Evolutionary conservation across 2,888 invertebrate genomes (phyloP).

Genomic region (Drosophila melanosoma): DNA sequence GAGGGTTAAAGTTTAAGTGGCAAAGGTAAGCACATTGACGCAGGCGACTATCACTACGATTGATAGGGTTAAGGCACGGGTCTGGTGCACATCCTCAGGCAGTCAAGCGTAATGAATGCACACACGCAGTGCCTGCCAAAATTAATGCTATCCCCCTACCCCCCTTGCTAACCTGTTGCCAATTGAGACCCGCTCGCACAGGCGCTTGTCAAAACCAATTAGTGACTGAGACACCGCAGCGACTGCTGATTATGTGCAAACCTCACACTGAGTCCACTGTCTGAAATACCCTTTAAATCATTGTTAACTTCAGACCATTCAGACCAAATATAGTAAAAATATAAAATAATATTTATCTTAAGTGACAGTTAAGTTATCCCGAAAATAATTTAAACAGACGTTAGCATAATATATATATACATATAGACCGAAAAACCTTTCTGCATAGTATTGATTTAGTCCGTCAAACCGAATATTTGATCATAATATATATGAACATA

Average conservation of each 20-base stretch:
- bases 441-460: not conserved
- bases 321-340: not conserved
- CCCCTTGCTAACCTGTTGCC: slow-evolving; percentile 65
- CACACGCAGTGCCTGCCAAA: slow-evolving; percentile 47
- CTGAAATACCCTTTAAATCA: slow-evolving; percentile 22
- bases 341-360: not conserved
- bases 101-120: slow-evolving; percentile 58
- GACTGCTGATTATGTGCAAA: slow-evolving; percentile 22
- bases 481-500: not conserved
- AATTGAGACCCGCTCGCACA: slow-evolving; percentile 36
- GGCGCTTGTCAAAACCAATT: slow-evolving; percentile 67
- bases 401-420: not conserved
- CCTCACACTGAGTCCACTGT: not conserved
- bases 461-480: slow-evolving; percentile 5
- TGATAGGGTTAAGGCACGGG: slow-evolving; percentile 15
- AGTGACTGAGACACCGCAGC: slow-evolving; percentile 39
- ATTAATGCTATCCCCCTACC: slow-evolving; percentile 40
- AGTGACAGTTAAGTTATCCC: not conserved
- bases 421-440: not conserved
- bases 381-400: rapidly evolving
- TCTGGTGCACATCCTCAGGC: slow-evolving; percentile 27
- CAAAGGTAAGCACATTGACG: slow-evolving; percentile 27
- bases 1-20: slow-evolving; percentile 36
- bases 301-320: not conserved
- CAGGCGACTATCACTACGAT: slow-evolving; percentile 16